Base-by-base conservation (phyloP, 2,888 invertebrate genomes). In the Chrysolina haemoptera region DNA sequence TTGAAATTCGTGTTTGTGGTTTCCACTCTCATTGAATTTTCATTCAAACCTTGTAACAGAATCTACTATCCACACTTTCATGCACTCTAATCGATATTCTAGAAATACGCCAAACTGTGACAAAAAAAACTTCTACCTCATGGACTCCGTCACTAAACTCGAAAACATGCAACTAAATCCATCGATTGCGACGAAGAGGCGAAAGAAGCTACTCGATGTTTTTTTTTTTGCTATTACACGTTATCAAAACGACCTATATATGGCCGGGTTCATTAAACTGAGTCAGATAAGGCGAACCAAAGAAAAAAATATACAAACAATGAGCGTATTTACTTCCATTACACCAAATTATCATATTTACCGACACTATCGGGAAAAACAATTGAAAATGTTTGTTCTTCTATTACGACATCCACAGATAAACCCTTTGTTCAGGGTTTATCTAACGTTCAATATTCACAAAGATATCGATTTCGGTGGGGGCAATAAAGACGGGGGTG, bases 221-320 rank as follows among this genome's bases (percentile, higher is more conserved):
- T 70, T 75, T 70, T 75, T 80, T 81, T 79, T 80, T 68, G 78
- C 80, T 74, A 79, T 79, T 77, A 71, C 62, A 48, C 78, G 80
- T 84, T 84, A 84, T 84, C 84, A 82, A 75, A 81, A 80, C 84
- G 85, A 85, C 85, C 85, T 79, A 85, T 83, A 84, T 85, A 81
- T 76, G 74, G 48, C 73, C 77, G 70, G 69, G 78, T 78, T 76
- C 78, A 76, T 62, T 71, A 73, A 76, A 81, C 78, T 68, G 27
- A 16, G 46, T 71, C 64, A 73, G 82, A 84, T 82, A 84, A 84
- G 79, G 78, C 72, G 78, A 78, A 79, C 81, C 76, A 82, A 82
- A 82, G 80, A 82, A 83, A 76, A 35, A 81, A 83, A 82, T 78
- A 81, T 75, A 83, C 81, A 79, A 77, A 82, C 81, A 81, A 79